Evolutionary conservation across 2,113 vertebrate species (phyloP).

Genomic region (Eidolon helvum): DNA sequence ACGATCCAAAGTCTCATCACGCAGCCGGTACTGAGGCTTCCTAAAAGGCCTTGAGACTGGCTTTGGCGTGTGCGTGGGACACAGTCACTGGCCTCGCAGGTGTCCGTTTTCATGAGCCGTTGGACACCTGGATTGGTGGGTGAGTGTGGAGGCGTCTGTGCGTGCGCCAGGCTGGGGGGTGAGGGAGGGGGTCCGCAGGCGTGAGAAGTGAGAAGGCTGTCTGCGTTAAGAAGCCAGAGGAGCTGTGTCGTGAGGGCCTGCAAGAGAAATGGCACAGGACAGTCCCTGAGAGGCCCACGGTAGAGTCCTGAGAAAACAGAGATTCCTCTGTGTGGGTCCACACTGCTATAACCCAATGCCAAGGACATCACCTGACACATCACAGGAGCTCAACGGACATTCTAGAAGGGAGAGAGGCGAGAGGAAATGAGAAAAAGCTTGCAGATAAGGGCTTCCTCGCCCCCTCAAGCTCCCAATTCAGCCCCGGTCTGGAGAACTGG

Average conservation of each 20-base stretch:
- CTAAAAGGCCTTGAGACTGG: background rate
- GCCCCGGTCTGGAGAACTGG: background rate
- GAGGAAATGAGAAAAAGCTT: background rate
- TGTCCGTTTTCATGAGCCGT: background rate
- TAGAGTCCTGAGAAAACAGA: background rate
- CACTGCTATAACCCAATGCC: too few species aligned
- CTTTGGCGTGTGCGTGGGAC: accelerated
- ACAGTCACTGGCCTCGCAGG: background rate
- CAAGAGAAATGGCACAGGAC: background rate
- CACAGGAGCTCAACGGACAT: background rate
- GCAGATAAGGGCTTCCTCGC: background rate
- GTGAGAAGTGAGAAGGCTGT: accelerated
- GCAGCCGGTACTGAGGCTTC: background rate
- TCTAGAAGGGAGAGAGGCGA: background rate
- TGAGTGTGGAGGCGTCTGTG: background rate
- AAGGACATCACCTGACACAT: background rate
- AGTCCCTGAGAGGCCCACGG: background rate
- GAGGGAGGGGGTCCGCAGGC: background rate
- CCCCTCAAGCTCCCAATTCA: background rate
- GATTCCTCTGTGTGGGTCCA: background rate
- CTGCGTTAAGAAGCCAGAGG: background rate
- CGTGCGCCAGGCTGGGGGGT: accelerated
- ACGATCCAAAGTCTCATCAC: background rate
- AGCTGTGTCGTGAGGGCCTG: background rate
- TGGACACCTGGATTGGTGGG: accelerated